These are phyloP conservation scores for Phycodurus eques DNA, from an alignment of 2,113 vertebrate species.

Conservation along the genomic window DNA sequence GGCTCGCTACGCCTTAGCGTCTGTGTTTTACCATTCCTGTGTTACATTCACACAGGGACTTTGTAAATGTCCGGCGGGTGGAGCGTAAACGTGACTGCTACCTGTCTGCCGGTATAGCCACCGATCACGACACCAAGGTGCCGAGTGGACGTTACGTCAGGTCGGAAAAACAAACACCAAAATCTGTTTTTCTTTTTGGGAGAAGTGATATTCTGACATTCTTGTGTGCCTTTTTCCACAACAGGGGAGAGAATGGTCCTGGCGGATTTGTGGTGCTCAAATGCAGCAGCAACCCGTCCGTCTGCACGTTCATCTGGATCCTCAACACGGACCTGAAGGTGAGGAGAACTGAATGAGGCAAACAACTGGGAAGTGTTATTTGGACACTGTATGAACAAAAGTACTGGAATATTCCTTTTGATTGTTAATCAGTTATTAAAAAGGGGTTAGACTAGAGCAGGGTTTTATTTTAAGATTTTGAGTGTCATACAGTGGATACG, in stretches of 20 bases:
- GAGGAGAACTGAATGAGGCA: constrained; percentile 17
- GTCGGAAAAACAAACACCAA: constrained; percentile 61
- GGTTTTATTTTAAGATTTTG: no score
- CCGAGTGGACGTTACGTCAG: constrained; percentile 84
- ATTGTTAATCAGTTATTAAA: no score
- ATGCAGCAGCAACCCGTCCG: constrained; percentile 81
- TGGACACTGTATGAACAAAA: neutral
- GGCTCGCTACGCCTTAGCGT: neutral
- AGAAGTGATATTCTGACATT: neutral
- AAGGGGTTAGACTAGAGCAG: no score
- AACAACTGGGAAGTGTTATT: neutral
- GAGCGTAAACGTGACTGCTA: constrained; percentile 88
- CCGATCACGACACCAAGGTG: constrained; percentile 82
- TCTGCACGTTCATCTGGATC: constrained; percentile 96
- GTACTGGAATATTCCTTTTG: no score
- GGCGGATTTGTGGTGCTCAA: constrained; percentile 93
- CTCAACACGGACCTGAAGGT: constrained; percentile 98
- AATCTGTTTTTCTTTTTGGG: neutral
- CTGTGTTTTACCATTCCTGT: neutral
- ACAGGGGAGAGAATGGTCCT: constrained; percentile 91
- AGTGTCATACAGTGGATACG: no score
- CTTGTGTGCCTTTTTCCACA: neutral
- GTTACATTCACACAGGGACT: constrained; percentile 78
- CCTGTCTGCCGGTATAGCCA: constrained; percentile 88
- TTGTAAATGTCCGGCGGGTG: constrained; percentile 91